A percentile compares a stretch with the other conserved stretches of the same genome.
phyloP scores from a whole-genome alignment of 2,797 vertebrate species.

The Remorina albescens region DNA sequence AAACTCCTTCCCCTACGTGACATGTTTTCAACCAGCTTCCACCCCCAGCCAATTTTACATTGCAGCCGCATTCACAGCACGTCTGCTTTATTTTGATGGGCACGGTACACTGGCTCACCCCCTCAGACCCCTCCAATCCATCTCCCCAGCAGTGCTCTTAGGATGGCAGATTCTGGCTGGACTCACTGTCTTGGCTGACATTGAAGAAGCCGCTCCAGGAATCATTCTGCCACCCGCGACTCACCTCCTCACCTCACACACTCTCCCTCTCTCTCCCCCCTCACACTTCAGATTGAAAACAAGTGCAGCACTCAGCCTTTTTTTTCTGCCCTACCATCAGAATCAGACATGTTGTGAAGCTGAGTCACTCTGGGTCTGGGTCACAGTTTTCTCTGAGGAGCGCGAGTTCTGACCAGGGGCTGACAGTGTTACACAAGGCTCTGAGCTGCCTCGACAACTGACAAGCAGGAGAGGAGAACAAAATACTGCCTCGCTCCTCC shows the following conservation, averaged over 20 bases:
- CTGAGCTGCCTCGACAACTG: conserved; percentile 56
- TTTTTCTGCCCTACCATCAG: conserved; percentile 12
- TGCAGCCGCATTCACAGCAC: conserved; percentile 71
- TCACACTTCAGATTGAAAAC: conserved; percentile 25
- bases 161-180: conserved; percentile 50
- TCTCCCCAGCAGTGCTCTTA: conserved; percentile 43
- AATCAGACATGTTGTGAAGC: conserved; percentile 33
- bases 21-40: conserved; percentile 49
- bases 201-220: conserved; percentile 65
- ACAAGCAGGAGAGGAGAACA: conserved; percentile 55
- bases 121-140: conserved; percentile 37
- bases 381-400: conserved; percentile 23
- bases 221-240: conserved; percentile 40
- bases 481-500: conserved; percentile 22
- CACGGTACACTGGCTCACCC: conserved; percentile 30
- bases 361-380: conserved; percentile 61
- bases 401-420: conserved; percentile 38
- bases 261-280: not conserved
- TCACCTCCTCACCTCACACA: conserved; percentile 12
- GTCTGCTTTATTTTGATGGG: conserved; percentile 70
- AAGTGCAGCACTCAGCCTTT: not conserved
- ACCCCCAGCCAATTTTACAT: conserved; percentile 9
- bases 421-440: conserved; percentile 50
- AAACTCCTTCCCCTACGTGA: conserved; percentile 45
- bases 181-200: conserved; percentile 80